These are phyloP conservation scores for Myxocyprinus asiaticus DNA, from an alignment of 2,113 vertebrate species.

Conservation along the genomic window DNA sequence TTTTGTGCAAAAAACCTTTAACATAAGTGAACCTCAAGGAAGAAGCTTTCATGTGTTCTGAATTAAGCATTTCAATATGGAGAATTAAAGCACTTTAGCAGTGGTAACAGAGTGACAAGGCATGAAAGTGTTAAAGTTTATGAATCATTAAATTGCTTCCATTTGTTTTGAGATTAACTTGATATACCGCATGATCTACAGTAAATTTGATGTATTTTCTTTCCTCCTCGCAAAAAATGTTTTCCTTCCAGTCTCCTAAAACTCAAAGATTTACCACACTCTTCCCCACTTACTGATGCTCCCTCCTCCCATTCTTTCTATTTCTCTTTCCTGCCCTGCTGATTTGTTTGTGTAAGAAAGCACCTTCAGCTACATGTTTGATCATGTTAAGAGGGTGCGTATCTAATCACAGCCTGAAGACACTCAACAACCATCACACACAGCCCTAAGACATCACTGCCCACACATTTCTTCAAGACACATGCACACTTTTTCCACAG, in stretches of 20 bases:
- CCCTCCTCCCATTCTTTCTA: neutral
- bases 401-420: constrained; percentile 1
- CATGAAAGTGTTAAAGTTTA: no score
- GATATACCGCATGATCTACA: constrained; percentile 8
- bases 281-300: neutral
- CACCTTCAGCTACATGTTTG: neutral
- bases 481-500: neutral
- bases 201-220: constrained; percentile 2
- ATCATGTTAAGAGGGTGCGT: neutral
- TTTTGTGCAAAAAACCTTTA: no score
- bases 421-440: neutral
- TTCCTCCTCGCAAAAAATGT: neutral
- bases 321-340: neutral
- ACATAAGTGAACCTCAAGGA: no score
- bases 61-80: no score
- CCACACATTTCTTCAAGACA: constrained; percentile 1
- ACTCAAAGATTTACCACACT: constrained; percentile 25
- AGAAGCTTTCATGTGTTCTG: no score
- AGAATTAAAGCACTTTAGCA: no score
- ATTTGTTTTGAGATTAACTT: neutral
- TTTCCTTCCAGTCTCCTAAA: constrained; percentile 33
- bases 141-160: no score
- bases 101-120: no score
- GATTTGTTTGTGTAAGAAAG: constrained; percentile 12
- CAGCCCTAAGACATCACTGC: constrained; percentile 6